Evolutionary conservation across 2,797 vertebrate species (phyloP).

Genomic region (Sibirionetta formosa): DNA sequence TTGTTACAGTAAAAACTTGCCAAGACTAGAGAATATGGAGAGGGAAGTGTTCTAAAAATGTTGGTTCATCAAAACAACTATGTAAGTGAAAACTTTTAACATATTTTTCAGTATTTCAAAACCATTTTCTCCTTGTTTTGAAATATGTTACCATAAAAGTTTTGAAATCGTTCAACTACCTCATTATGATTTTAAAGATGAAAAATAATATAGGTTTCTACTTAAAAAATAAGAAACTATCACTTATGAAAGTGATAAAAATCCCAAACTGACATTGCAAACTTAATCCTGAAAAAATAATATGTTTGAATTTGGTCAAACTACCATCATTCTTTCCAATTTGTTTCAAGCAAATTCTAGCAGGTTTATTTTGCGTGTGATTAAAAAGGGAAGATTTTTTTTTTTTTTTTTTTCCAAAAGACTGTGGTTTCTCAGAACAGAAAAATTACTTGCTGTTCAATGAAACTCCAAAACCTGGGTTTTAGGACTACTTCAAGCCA

Average conservation of each 20-base stretch:
- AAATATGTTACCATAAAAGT: neutral
- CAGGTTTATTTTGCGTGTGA: neutral
- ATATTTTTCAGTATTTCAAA: neutral
- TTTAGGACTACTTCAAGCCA: neutral
- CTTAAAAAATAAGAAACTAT: neutral
- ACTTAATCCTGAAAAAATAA: neutral
- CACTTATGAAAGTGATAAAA: neutral
- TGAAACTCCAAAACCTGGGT: neutral
- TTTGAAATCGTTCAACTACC: neutral
- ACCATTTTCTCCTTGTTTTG: neutral
- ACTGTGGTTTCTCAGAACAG: neutral
- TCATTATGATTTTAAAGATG: neutral
- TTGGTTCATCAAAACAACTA: neutral
- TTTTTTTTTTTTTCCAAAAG: neutral
- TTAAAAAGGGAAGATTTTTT: neutral
- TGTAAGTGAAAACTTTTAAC: neutral
- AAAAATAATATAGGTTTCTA: neutral
- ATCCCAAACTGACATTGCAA: neutral
- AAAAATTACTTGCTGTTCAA: neutral
- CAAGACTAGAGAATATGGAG: fast-evolving
- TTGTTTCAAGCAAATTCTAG: neutral
- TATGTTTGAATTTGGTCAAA: neutral
- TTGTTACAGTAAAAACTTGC: neutral
- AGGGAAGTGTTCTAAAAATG: neutral
- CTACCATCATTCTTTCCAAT: neutral